phyloP scores from a whole-genome alignment of 2,888 invertebrate species.

The Pachydiplax longipennis region DNA sequence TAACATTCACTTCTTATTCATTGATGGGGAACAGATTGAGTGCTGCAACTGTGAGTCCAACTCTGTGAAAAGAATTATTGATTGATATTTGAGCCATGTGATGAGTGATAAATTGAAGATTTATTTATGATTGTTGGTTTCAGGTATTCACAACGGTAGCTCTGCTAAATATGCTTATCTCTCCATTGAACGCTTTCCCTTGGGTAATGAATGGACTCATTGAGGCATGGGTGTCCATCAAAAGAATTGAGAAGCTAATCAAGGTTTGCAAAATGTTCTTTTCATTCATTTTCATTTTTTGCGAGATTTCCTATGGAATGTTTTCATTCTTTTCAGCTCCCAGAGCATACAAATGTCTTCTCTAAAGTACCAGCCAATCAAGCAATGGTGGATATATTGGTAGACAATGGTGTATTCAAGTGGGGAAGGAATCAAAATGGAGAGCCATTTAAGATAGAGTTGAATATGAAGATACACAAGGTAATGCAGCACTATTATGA shows the following conservation, averaged over 20 bases:
- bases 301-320: conserved; percentile 20
- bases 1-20: conserved; percentile 82
- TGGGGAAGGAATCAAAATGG: conserved; percentile 61
- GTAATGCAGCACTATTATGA: too few species aligned
- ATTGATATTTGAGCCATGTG: not conserved
- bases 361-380: conserved; percentile 50
- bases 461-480: conserved; percentile 5
- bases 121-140: conserved; percentile 45
- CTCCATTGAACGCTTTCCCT: conserved; percentile 95
- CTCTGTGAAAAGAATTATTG: not conserved
- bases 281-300: conserved; percentile 24
- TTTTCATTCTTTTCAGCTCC: conserved; percentile 61
- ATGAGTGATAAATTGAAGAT: not conserved
- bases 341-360: conserved; percentile 73
- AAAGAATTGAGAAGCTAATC: conserved; percentile 82
- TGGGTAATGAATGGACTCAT: conserved; percentile 97
- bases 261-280: conserved; percentile 65
- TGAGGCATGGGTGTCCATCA: conserved; percentile 94
- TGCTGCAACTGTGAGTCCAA: conserved; percentile 76
- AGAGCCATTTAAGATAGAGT: not conserved
- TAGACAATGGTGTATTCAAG: conserved; percentile 69
- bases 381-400: conserved; percentile 64
- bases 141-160: conserved; percentile 92
- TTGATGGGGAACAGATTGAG: conserved; percentile 79
- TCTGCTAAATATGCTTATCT: conserved; percentile 93